Percentiles rank a stretch among this genome's conserved stretches.
These are phyloP conservation scores for Riparia riparia DNA, from an alignment of 2,113 vertebrate species.

Conservation along the genomic window DNA sequence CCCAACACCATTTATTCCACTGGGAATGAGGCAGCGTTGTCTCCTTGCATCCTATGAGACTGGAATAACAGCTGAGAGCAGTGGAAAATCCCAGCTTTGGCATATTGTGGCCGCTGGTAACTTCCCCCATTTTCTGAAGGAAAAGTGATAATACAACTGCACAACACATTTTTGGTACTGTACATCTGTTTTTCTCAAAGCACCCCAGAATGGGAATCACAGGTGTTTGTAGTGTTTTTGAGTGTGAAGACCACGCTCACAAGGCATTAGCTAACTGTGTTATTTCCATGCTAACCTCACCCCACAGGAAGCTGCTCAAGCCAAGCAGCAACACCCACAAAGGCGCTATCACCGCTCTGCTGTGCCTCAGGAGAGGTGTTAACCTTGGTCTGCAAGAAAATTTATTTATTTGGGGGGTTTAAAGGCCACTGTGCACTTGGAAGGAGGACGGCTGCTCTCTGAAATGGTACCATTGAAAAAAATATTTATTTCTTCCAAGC, in stretches of 20 bases:
- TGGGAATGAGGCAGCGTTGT: not conserved
- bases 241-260: not conserved
- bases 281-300: not conserved
- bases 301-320: conserved; percentile 2
- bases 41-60: not conserved
- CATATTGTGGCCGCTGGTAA: not conserved
- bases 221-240: not conserved
- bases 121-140: not conserved
- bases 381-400: not conserved
- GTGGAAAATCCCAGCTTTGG: not conserved
- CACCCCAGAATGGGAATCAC: not conserved
- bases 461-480: not conserved
- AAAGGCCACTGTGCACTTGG: not conserved
- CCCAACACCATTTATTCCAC: not conserved
- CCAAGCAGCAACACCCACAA: not conserved
- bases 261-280: not conserved
- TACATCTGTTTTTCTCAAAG: not conserved
- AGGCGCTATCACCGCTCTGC: not conserved
- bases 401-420: not conserved
- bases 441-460: not conserved
- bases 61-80: not conserved
- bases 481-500: not conserved
- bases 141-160: not conserved
- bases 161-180: not conserved
- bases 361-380: not conserved